phyloP scores from a whole-genome alignment of 1,140 invertebrate species.

The Platorchestia sp. region DNA sequence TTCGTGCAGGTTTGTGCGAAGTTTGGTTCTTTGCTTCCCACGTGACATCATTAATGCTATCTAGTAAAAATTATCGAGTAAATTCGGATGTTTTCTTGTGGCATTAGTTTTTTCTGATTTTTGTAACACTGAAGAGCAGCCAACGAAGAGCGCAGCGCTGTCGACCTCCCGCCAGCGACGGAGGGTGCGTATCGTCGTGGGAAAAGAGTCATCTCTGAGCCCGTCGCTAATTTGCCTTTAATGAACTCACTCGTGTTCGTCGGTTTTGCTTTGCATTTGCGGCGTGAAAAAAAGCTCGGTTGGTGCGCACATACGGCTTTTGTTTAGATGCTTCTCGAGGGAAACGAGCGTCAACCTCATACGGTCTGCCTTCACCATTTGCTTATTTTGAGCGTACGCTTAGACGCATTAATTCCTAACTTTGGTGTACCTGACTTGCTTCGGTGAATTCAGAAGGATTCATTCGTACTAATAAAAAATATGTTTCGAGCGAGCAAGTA shows the following conservation, averaged over 20 bases:
- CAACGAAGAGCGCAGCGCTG: not conserved
- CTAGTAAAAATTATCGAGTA: not conserved
- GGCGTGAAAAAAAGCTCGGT: not conserved
- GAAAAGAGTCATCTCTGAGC: constrained; percentile 20
- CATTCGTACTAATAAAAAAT: not conserved
- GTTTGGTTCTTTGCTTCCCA: not conserved
- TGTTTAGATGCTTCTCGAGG: constrained; percentile 1
- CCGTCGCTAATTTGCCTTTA: constrained; percentile 47
- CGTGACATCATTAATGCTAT: not conserved
- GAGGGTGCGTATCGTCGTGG: constrained; percentile 1
- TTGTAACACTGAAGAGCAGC: not conserved
- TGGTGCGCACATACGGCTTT: constrained; percentile 25
- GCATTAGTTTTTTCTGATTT: not conserved
- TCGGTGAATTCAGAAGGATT: not conserved
- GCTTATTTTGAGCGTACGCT: not conserved
- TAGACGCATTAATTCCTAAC: not conserved
- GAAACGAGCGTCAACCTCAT: not conserved
- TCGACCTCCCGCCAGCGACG: not conserved
- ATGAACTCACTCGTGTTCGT: constrained; percentile 49
- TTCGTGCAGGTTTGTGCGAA: not conserved
- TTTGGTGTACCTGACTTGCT: not conserved
- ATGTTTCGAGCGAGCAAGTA: not conserved
- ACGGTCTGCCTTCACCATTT: not conserved
- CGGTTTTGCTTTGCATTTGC: not conserved
- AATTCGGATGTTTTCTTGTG: not conserved